Evolutionary conservation across 2,113 vertebrate species (phyloP).

Genomic region (Nettapus auritus): DNA sequence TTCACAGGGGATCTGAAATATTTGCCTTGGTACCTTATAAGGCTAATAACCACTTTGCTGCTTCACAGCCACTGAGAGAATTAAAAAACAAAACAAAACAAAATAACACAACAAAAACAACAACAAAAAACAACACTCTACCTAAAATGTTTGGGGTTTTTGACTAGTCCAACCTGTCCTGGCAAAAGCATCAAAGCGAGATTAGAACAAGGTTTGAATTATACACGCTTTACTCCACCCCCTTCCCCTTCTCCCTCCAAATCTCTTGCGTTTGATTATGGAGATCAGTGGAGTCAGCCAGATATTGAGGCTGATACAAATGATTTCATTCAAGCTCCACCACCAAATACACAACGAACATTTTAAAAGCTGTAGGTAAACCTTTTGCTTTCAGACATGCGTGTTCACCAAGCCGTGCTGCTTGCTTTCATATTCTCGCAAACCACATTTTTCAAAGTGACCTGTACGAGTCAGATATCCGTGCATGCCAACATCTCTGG

Average conservation of each 20-base stretch:
- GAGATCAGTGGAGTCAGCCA: constrained; percentile 54
- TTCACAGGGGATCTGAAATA: constrained; percentile 41
- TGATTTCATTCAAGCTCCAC: constrained; percentile 57
- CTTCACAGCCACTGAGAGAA: constrained; percentile 31
- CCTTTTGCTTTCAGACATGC: not conserved
- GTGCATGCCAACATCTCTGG: not conserved
- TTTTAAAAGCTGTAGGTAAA: not conserved
- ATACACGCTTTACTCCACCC: not conserved
- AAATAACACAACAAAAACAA: not conserved
- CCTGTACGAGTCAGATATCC: not conserved
- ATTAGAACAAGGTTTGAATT: constrained; percentile 68
- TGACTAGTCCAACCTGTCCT: constrained; percentile 64
- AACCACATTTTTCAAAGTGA: not conserved
- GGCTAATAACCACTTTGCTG: constrained; percentile 51
- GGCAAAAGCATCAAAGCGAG: constrained; percentile 68
- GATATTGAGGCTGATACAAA: constrained; percentile 53
- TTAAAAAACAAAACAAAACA: not conserved
- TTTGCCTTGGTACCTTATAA: constrained; percentile 64
- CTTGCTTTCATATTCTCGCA: not conserved
- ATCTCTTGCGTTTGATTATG: constrained; percentile 50
- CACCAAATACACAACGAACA: not conserved
- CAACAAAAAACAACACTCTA: not conserved
- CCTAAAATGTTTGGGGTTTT: constrained; percentile 57
- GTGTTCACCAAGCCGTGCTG: not conserved
- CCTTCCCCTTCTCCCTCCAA: not conserved